A percentile compares a stretch with the other conserved stretches of the same genome.
phyloP scores from a whole-genome alignment of 2,113 vertebrate species.

The Collichthys lucidus region DNA sequence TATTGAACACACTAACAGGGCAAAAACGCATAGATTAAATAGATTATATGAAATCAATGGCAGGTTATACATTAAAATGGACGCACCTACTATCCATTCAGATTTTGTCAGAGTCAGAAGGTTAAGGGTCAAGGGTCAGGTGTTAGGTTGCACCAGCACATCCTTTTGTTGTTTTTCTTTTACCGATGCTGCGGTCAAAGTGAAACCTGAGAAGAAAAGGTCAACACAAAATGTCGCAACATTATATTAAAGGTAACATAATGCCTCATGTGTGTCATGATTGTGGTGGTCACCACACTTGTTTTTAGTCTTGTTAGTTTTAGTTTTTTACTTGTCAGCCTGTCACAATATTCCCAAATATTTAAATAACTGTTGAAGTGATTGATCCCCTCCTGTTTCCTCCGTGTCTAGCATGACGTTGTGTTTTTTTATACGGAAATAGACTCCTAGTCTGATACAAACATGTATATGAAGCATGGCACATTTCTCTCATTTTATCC shows the following conservation, averaged over 20 bases:
- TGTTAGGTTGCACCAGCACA: conserved; percentile 36
- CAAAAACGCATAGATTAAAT: neutral
- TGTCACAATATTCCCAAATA: neutral
- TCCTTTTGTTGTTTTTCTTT: conserved; percentile 14
- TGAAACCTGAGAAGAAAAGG: conserved; percentile 41
- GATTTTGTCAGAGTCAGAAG: conserved; percentile 1
- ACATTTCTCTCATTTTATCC: neutral
- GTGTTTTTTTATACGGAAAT: no score
- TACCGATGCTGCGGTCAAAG: conserved; percentile 25
- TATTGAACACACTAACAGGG: neutral
- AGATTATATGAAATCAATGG: neutral
- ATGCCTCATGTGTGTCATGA: neutral
- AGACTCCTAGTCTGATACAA: no score
- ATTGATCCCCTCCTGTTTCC: neutral
- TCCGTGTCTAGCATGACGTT: neutral
- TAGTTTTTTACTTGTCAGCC: no score
- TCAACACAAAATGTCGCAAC: conserved; percentile 9
- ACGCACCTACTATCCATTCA: neutral
- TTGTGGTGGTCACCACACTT: neutral
- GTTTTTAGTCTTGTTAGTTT: neutral
- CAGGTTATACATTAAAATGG: neutral
- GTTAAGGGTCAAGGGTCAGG: conserved; percentile 38
- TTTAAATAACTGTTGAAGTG: neutral
- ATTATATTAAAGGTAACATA: conserved; percentile 19
- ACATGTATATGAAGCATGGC: neutral